Evolutionary conservation across 2,888 invertebrate genomes (phyloP), one percentile per base, ranked within the genome.

Genomic region (Blera fallax): DNA sequence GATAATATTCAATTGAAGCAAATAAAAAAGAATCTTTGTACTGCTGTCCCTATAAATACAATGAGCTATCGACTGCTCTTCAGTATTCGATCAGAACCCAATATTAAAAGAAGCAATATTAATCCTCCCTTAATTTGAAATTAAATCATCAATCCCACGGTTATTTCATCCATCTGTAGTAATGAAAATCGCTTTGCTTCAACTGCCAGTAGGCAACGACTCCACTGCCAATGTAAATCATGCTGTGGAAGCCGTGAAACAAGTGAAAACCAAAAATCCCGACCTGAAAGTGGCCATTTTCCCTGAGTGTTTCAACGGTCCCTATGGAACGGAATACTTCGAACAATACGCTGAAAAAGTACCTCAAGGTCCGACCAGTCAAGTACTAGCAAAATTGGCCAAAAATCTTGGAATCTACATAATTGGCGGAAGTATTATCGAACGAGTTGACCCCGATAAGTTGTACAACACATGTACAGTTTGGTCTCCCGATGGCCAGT

Each of bases 281-380:
- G 83, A 89, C 64, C 73, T 91, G 0, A 88, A 94, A 85, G 87
- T 97, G 64, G 93, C 96, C 45, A 94, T 94, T 1, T 91, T 97
- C 27, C 96, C 97, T 0, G 99, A 99, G 93, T 98, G 98, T 91
- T 99, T 98, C 90, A 99, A 98, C 91, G 97, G 97, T 4, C 98
- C 98, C 0, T 99, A 98, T 92, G 98, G 98, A 77, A 95, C 95
- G 0, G 89, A 90, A 34, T 96, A 94, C 91, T 98, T 98, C 91
- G 92, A 94, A 0, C 94, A 96, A 89, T 97, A 97, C 91, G 97
- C 98, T 0, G 98, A 99, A 91, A 91, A 92, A n/a, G 94, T 99
- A 58, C 98, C 98, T 0, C 91, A 93, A n/a, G 97, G 98, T 0
- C 94, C 95, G 79, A 97, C 98, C 2, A 94, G 95, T 81, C 90